Evolutionary conservation across 2,888 invertebrate genomes (phyloP).

Genomic region (Caenorhabditis doughertyi): DNA sequence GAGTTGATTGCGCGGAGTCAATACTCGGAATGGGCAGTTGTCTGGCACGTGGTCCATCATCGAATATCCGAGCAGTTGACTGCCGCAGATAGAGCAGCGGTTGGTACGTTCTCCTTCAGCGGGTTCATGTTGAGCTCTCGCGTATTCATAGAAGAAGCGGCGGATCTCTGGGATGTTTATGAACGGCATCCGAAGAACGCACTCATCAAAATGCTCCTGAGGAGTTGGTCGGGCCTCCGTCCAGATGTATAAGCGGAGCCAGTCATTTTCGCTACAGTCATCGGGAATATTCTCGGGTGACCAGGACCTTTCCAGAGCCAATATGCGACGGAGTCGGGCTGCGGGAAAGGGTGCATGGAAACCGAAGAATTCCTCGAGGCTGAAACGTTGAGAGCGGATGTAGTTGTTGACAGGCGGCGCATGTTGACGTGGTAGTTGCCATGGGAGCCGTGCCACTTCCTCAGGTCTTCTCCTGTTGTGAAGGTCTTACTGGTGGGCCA

Average conservation of each 20-base stretch:
- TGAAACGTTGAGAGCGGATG: no score
- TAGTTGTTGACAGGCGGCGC: no score
- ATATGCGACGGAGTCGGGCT: no score
- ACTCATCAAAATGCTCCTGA: not conserved
- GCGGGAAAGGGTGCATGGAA: no score
- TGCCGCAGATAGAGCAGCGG: not conserved
- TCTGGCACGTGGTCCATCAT: not conserved
- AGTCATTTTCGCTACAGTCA: not conserved
- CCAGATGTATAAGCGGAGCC: not conserved
- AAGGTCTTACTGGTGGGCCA: no score
- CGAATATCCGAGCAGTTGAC: not conserved
- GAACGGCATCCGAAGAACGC: not conserved
- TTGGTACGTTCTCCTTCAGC: not conserved
- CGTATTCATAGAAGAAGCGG: not conserved
- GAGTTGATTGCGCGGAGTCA: not conserved
- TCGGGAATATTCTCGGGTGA: not conserved
- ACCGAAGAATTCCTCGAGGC: no score
- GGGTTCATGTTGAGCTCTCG: not conserved
- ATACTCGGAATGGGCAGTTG: not conserved
- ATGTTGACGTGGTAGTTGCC: no score
- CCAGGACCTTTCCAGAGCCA: not conserved
- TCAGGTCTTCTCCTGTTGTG: no score
- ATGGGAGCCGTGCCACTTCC: no score
- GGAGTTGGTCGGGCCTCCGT: not conserved
- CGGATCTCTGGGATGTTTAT: not conserved